A percentile compares a stretch with the other conserved stretches of the same genome.
phyloP scores from a whole-genome alignment of 1,140 invertebrate genomes.

The Pygmarrhopalites habei region DNA sequence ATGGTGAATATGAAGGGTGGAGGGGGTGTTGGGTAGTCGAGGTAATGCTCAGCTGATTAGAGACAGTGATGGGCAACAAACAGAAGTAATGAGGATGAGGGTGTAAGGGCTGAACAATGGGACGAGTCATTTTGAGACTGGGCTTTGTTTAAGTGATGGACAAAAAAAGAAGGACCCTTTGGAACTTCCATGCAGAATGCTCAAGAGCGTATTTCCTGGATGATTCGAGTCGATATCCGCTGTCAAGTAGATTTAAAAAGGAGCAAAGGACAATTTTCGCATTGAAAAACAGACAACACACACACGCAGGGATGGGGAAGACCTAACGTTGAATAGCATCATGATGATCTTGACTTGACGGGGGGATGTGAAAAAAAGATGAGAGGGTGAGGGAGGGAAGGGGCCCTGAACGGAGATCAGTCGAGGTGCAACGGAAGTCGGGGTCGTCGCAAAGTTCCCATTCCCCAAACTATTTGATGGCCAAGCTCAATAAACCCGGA shows the following conservation, averaged over 20 bases:
- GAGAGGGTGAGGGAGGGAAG: not conserved
- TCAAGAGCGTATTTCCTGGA: constrained; percentile 29
- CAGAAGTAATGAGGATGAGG: constrained; percentile 1
- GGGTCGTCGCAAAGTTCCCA: constrained; percentile 17
- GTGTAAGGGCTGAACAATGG: not conserved
- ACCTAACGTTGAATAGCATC: not conserved
- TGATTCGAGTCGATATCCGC: constrained; percentile 20
- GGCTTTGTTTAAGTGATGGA: not conserved
- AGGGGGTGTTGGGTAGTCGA: too few species aligned
- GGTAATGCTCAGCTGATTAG: too few species aligned
- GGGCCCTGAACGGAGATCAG: not conserved
- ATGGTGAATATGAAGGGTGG: too few species aligned
- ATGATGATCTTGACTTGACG: not conserved
- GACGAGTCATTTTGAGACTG: not conserved
- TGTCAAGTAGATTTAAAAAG: constrained; percentile 14
- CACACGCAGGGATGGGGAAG: not conserved
- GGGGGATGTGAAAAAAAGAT: not conserved
- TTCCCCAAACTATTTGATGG: constrained; percentile 11
- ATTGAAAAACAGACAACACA: constrained; percentile 9
- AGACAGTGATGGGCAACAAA: constrained; percentile 13
- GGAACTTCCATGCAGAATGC: not conserved
- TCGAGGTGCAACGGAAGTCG: constrained; percentile 22
- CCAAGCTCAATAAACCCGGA: constrained; percentile 23
- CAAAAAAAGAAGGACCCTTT: constrained; percentile 7
- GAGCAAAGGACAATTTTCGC: constrained; percentile 10